These are phyloP conservation scores for Nettapus auritus DNA, from an alignment of 2,113 vertebrate species.

Conservation along the genomic window DNA sequence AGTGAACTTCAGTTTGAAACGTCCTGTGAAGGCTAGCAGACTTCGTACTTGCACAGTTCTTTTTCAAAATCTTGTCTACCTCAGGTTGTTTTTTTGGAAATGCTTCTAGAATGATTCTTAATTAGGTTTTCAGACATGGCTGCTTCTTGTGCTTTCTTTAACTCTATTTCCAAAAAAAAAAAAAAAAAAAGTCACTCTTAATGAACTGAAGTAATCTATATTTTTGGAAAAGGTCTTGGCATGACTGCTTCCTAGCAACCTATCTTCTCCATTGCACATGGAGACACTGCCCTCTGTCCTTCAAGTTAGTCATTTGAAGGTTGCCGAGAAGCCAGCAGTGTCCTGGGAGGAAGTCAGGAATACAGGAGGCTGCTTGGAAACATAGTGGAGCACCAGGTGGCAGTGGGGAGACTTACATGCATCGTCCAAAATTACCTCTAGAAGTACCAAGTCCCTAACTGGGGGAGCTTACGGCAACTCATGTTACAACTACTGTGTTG, in stretches of 20 bases:
- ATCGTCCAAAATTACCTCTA: neutral
- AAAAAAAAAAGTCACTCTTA: neutral
- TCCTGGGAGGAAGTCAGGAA: neutral
- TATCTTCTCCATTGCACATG: neutral
- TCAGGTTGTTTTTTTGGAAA: neutral
- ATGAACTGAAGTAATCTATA: neutral
- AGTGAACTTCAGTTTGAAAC: neutral
- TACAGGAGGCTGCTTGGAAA: neutral
- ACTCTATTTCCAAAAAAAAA: neutral
- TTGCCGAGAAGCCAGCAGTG: neutral
- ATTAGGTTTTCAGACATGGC: neutral
- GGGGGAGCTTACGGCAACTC: neutral
- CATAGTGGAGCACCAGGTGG: neutral
- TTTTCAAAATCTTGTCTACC: neutral
- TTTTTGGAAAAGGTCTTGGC: neutral
- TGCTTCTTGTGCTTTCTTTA: neutral
- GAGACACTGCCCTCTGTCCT: neutral
- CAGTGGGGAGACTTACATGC: neutral
- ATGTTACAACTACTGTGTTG: neutral
- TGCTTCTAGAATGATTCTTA: neutral
- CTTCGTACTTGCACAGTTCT: neutral
- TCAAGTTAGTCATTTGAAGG: neutral
- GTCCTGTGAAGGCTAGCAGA: neutral
- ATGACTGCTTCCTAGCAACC: neutral
- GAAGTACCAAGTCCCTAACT: neutral